Conservation (phyloP, 1,140 invertebrate species). For the Drosophila takahashii region DNA sequence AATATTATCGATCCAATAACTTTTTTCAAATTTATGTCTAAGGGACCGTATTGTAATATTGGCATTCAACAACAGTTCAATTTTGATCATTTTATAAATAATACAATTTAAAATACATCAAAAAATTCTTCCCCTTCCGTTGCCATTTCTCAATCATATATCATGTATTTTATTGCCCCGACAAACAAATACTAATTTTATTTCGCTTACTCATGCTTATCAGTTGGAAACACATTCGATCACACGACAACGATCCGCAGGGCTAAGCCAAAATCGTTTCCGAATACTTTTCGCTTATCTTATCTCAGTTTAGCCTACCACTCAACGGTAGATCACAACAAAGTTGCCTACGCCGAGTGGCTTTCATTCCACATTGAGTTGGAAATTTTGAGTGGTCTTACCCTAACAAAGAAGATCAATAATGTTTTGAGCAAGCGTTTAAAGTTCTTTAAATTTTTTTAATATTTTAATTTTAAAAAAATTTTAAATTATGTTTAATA, state of each 20-base stretch:
- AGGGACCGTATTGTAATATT: too few species aligned
- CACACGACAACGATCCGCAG: background rate
- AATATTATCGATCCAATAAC: too few species aligned
- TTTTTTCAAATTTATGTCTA: too few species aligned
- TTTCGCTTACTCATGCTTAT: slow-evolving; percentile 11
- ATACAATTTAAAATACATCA: background rate
- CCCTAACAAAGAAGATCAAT: background rate
- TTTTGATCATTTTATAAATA: background rate
- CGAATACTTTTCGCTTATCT: slow-evolving; percentile 10
- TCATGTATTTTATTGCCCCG: background rate
- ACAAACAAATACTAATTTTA: slow-evolving; percentile 3
- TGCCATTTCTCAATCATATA: background rate
- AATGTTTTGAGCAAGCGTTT: too few species aligned
- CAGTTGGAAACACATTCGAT: background rate
- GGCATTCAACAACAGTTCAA: too few species aligned
- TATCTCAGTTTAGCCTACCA: background rate
- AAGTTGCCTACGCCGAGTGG: background rate
- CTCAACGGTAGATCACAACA: background rate
- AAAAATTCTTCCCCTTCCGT: background rate
- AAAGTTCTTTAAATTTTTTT: too few species aligned
- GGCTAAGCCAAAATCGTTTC: slow-evolving; percentile 13
- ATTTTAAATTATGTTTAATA: too few species aligned
- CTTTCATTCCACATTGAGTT: background rate
- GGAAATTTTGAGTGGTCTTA: background rate
- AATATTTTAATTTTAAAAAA: too few species aligned